Conservation (phyloP, 2,797 vertebrate species). For the Parambassis ranga region DNA sequence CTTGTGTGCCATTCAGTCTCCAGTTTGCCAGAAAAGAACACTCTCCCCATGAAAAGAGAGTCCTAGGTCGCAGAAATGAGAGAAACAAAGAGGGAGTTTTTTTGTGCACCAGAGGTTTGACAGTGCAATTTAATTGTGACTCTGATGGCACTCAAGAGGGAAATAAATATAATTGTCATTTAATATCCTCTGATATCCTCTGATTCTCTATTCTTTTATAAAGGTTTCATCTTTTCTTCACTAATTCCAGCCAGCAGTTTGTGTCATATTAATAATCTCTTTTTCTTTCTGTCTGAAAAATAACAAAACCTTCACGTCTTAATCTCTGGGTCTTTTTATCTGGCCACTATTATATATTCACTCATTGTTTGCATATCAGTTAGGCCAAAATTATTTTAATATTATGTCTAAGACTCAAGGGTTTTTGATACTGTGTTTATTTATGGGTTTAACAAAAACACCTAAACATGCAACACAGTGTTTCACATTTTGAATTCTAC, state of each 20-base stretch:
- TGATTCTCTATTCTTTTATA: background rate
- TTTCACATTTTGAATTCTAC: too few species aligned
- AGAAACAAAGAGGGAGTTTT: conserved; percentile 10
- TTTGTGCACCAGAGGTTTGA: conserved; percentile 12
- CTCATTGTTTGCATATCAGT: background rate
- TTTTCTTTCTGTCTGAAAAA: background rate
- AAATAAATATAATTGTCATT: conserved; percentile 38
- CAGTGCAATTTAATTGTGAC: conserved; percentile 38
- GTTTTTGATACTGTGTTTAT: too few species aligned
- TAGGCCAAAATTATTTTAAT: background rate
- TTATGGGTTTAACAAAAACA: too few species aligned
- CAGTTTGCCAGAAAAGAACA: conserved; percentile 37
- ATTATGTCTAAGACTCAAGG: too few species aligned
- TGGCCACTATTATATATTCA: background rate
- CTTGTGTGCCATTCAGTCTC: conserved; percentile 31
- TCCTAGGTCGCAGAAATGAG: conserved; percentile 3
- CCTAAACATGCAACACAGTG: too few species aligned
- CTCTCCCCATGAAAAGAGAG: conserved; percentile 9
- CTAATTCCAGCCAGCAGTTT: background rate
- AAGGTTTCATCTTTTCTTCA: background rate
- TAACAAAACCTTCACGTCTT: background rate
- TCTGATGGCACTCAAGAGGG: conserved; percentile 24
- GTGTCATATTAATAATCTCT: background rate
- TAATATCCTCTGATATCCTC: conserved; percentile 21
- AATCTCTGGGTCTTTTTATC: background rate